phyloP scores from a whole-genome alignment of 2,113 vertebrate genomes.

The Caranx melampygus region DNA sequence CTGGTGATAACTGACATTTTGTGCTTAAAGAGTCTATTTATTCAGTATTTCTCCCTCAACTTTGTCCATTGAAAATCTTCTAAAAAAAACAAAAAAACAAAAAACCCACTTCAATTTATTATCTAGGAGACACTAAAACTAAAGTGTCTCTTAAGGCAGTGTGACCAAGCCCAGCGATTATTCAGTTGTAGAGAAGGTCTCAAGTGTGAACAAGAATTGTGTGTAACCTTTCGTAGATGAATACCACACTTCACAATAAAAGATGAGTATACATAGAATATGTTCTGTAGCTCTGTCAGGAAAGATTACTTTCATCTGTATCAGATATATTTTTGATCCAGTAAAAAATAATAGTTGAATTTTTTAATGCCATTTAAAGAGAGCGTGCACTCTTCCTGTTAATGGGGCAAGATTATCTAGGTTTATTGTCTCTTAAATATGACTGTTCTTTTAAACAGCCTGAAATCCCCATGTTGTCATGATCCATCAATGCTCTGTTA shows the following conservation, averaged over 20 bases:
- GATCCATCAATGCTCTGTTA: constrained; percentile 12
- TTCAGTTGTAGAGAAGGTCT: not conserved
- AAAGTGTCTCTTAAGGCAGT: constrained; percentile 16
- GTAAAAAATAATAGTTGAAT: not conserved
- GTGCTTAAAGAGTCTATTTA: not conserved
- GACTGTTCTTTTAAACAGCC: not conserved
- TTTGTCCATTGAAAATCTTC: constrained; percentile 1
- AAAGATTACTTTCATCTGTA: not conserved
- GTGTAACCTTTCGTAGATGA: not conserved
- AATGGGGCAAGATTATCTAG: not conserved
- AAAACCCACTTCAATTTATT: not conserved
- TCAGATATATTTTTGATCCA: constrained; percentile 2
- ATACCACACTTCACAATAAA: not conserved
- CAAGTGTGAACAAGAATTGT: not conserved
- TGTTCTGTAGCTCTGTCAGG: not conserved
- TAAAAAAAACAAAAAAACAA: not conserved
- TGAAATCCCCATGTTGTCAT: not conserved
- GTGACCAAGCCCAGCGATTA: not conserved
- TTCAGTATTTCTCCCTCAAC: not conserved
- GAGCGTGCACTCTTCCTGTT: constrained; percentile 7
- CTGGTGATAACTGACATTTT: constrained; percentile 6
- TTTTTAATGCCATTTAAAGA: constrained; percentile 2
- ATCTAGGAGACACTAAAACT: not conserved
- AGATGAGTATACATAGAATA: not conserved
- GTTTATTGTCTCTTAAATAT: constrained; percentile 24